phyloP scores from a whole-genome alignment of 2,113 vertebrate genomes.

The Brienomyrus longianalis region DNA sequence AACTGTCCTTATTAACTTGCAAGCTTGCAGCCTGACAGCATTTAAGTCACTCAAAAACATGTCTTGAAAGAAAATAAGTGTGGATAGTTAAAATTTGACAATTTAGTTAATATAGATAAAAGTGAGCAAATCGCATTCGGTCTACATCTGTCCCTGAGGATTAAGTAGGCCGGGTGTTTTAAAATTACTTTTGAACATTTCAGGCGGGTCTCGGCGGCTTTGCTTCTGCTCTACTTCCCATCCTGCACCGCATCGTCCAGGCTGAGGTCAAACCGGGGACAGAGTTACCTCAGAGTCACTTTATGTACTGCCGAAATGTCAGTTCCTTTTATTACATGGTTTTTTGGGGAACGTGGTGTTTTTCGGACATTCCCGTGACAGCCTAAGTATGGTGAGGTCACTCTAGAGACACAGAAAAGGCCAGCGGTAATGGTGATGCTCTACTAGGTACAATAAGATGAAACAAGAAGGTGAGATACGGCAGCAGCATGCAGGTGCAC shows the following conservation, averaged over 20 bases:
- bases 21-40: neutral
- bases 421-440: neutral
- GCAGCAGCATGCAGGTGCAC: neutral
- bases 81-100: neutral
- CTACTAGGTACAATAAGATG: no score
- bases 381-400: neutral
- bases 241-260: neutral
- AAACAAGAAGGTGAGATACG: no score
- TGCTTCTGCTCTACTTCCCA: neutral
- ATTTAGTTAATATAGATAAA: neutral
- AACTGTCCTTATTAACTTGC: neutral
- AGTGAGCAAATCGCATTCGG: neutral
- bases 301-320: neutral
- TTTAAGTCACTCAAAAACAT: neutral
- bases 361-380: neutral
- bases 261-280: neutral
- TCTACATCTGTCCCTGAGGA: neutral
- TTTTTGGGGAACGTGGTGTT: neutral
- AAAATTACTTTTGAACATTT: neutral
- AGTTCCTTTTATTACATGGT: neutral
- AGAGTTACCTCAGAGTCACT: neutral
- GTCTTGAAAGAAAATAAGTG: neutral
- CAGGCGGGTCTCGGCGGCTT: neutral
- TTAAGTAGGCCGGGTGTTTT: neutral
- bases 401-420: neutral